These are phyloP conservation scores for Hylaea fasciaria DNA, from an alignment of 2,888 invertebrate species.

Conservation along the genomic window DNA sequence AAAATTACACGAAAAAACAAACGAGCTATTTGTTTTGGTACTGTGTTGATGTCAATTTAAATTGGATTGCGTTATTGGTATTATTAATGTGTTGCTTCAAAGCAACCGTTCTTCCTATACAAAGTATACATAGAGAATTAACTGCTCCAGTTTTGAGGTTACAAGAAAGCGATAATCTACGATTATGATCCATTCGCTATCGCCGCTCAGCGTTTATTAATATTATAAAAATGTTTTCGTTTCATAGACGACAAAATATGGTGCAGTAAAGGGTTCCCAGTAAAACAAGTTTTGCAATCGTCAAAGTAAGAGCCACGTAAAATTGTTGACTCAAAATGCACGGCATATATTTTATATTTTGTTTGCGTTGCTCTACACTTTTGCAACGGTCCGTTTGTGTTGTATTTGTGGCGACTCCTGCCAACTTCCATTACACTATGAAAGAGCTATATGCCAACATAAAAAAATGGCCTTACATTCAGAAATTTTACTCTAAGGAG, in stretches of 20 bases:
- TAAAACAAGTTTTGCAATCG: constrained; percentile 7
- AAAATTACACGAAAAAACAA: constrained; percentile 42
- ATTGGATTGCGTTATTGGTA: not conserved
- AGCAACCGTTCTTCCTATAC: not conserved
- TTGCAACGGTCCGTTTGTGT: constrained; percentile 44
- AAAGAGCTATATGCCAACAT: constrained; percentile 41
- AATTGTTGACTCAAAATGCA: constrained; percentile 27
- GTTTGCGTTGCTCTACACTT: constrained; percentile 53
- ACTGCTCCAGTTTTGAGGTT: too few relatives aligned
- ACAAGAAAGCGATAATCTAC: too few relatives aligned
- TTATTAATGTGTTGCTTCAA: not conserved
- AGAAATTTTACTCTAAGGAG: constrained; percentile 35
- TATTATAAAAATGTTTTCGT: not conserved
- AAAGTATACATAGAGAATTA: too few relatives aligned
- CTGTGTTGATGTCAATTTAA: constrained; percentile 32
- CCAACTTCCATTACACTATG: constrained; percentile 41
- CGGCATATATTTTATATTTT: constrained; percentile 42
- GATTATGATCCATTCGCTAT: too few relatives aligned
- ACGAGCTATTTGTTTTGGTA: constrained; percentile 28
- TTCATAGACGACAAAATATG: constrained; percentile 9
- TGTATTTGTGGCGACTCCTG: constrained; percentile 35
- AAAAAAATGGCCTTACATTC: constrained; percentile 38
- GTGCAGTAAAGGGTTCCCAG: constrained; percentile 16
- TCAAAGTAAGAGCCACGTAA: constrained; percentile 34
- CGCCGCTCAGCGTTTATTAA: not conserved